These are phyloP conservation scores for Noctua pronuba DNA, from an alignment of 2,888 invertebrate species.

Conservation along the genomic window DNA sequence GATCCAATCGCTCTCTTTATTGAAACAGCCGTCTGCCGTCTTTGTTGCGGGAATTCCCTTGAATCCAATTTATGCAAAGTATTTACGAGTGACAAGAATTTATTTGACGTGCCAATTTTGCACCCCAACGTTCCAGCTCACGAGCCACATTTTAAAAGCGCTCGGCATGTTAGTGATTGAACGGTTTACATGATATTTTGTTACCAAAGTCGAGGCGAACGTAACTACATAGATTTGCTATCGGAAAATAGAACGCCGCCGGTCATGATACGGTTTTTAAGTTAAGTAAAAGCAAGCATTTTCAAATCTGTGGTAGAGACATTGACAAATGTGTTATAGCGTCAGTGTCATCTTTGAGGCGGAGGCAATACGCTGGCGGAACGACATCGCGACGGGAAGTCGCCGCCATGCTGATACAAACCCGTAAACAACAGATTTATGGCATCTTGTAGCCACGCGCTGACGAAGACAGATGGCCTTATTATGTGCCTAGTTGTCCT, in stretches of 20 bases:
- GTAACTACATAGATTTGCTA: conserved; percentile 43
- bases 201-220: conserved; percentile 61
- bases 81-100: conserved; percentile 88
- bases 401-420: conserved; percentile 58
- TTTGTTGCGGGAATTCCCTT: conserved; percentile 86
- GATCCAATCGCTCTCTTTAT: conserved; percentile 86
- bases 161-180: conserved; percentile 74
- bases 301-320: conserved; percentile 51
- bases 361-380: conserved; percentile 46
- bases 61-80: conserved; percentile 88
- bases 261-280: conserved; percentile 48
- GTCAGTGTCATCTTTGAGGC: conserved; percentile 57
- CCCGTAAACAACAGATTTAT: conserved; percentile 69
- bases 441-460: conserved; percentile 53
- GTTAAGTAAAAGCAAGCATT: conserved; percentile 49
- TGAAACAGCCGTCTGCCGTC: conserved; percentile 84
- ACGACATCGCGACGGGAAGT: conserved; percentile 48
- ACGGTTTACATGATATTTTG: conserved; percentile 74
- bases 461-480: conserved; percentile 71
- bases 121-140: conserved; percentile 73
- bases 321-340: conserved; percentile 60
- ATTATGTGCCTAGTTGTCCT: conserved; percentile 52
- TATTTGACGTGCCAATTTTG: conserved; percentile 87
- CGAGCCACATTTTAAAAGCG: conserved; percentile 77
- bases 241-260: conserved; percentile 53